Evolutionary conservation across 1,140 invertebrate genomes (phyloP).

Genomic region (Drosophila elegans): DNA sequence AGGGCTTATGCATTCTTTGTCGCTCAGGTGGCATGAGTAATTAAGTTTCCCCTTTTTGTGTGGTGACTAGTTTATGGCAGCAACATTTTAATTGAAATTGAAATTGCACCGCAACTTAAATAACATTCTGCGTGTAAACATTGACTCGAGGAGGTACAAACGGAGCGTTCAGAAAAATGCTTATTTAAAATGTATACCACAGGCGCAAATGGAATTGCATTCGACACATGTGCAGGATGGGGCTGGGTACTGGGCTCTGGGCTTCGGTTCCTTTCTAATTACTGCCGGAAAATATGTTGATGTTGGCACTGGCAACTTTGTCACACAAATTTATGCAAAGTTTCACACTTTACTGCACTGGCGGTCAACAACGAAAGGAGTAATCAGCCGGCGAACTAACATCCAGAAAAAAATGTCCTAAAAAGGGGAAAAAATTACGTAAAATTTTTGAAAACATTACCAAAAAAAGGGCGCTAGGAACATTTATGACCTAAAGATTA

Average conservation of each 20-base stretch:
- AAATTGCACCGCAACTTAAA: conserved; percentile 78
- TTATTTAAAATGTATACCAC: conserved; percentile 58
- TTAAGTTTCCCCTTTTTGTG: conserved; percentile 53
- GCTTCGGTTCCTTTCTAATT: conserved; percentile 54
- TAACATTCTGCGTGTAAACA: conserved; percentile 75
- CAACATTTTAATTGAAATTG: conserved; percentile 80
- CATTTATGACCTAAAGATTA: too few species aligned
- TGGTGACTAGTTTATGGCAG: conserved; percentile 48
- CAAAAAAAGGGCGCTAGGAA: too few species aligned
- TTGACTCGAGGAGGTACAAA: conserved; percentile 45
- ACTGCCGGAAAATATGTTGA: conserved; percentile 77
- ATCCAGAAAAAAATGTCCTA: background rate
- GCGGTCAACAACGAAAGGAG: conserved; percentile 52
- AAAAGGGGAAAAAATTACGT: too few species aligned
- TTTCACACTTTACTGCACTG: conserved; percentile 76
- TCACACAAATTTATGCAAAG: conserved; percentile 76
- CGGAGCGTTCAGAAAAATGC: conserved; percentile 33
- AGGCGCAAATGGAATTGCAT: conserved; percentile 61
- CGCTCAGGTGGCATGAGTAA: conserved; percentile 73
- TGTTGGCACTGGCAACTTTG: conserved; percentile 71
- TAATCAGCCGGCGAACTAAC: conserved; percentile 44
- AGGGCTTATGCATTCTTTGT: conserved; percentile 51
- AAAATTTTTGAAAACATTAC: too few species aligned
- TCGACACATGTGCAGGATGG: conserved; percentile 24
- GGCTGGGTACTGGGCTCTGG: background rate